Percentiles rank a stretch among this genome's conserved stretches.
These are phyloP conservation scores for Drosophila ogumai DNA, from an alignment of 1,140 invertebrate species.

Conservation along the genomic window DNA sequence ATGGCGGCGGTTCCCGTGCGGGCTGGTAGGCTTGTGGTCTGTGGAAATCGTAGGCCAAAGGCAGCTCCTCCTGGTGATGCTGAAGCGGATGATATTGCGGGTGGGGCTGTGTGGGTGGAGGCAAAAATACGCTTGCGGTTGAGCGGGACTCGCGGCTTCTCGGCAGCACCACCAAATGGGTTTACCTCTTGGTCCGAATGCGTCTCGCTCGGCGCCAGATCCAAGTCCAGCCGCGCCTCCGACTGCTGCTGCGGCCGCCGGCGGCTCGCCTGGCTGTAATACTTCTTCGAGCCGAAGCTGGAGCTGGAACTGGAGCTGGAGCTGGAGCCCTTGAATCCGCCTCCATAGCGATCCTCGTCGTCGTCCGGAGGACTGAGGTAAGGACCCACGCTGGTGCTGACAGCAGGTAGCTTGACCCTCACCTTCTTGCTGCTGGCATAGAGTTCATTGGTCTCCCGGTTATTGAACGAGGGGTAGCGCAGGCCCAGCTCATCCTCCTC, in stretches of 20 bases:
- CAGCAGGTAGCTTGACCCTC: slow-evolving; percentile 61
- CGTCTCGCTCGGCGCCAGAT: slow-evolving; percentile 71
- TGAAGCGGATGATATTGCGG: slow-evolving; percentile 37
- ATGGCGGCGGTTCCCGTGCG: slow-evolving; percentile 53
- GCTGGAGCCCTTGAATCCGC: slow-evolving; percentile 51
- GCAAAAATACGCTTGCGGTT: slow-evolving; percentile 84
- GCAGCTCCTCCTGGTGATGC: slow-evolving; percentile 49
- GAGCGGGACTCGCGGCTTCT: slow-evolving; percentile 71
- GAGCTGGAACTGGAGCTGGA: slow-evolving; percentile 12
- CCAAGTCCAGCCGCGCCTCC: slow-evolving; percentile 73
- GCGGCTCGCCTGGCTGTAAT: slow-evolving; percentile 54
- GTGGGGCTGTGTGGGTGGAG: slow-evolving; percentile 77
- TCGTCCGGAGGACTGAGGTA: slow-evolving; percentile 78
- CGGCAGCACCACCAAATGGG: slow-evolving; percentile 70
- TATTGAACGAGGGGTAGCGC: slow-evolving; percentile 51
- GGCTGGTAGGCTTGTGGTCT: slow-evolving; percentile 66
- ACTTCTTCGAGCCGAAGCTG: slow-evolving; percentile 61
- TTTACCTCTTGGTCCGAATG: slow-evolving; percentile 83
- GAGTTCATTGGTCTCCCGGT: slow-evolving; percentile 68
- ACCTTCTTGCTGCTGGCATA: slow-evolving; percentile 70
- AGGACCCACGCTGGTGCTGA: slow-evolving; percentile 67
- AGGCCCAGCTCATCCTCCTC: slow-evolving; percentile 74
- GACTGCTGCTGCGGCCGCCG: slow-evolving; percentile 61
- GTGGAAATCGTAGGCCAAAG: slow-evolving; percentile 62
- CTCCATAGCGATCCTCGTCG: slow-evolving; percentile 39